Conservation (phyloP, 2,888 invertebrate species). For the Xestia xanthographa region DNA sequence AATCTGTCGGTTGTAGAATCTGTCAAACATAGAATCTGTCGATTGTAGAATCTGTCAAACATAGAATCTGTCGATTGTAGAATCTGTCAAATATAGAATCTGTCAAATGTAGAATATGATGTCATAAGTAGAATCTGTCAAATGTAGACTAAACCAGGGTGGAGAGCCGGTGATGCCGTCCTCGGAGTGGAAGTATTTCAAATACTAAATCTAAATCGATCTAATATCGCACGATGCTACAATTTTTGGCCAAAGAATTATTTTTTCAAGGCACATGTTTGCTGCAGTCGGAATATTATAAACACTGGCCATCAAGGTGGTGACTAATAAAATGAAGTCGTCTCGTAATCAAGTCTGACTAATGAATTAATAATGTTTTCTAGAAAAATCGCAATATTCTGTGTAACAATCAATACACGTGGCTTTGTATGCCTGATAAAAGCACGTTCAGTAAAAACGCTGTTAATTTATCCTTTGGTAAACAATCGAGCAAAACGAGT, state of each 20-base stretch:
- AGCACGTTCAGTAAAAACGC: not conserved
- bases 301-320: not conserved
- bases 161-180: no score
- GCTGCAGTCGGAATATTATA: not conserved
- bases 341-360: not conserved
- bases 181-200: not conserved
- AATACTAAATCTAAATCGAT: no score
- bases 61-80: no score
- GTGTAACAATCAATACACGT: not conserved
- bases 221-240: no score
- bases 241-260: not conserved
- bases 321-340: not conserved
- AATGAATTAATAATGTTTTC: not conserved
- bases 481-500: conserved; percentile 1
- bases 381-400: not conserved
- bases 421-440: not conserved
- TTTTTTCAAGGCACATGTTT: not conserved
- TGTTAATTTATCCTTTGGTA: not conserved
- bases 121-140: no score
- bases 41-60: no score
- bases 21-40: no score
- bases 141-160: no score
- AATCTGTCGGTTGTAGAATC: no score
- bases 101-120: no score
- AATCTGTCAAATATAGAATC: no score